Base-by-base conservation (phyloP, 2,888 invertebrate species). In the Andrena minutula region DNA sequence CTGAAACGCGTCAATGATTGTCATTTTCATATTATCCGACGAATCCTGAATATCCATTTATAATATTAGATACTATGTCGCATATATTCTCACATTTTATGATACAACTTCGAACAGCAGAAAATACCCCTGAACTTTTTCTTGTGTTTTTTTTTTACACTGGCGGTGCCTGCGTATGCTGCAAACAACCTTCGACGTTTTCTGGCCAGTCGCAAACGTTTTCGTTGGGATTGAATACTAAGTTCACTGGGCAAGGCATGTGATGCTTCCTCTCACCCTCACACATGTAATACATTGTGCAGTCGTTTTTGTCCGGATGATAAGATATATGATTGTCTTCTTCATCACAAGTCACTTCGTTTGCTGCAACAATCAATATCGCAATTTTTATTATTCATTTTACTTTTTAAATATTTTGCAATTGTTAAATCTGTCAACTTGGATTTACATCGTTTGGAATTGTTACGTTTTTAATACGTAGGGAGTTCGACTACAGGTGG, bases 201-300 rank as follows among this genome's bases (percentile, higher is more conserved):
- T 98, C 98, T 0, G 98, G 98, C 98, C 98, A 98, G 94, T 99
- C 99, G 93, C 98, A 99, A 10, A 99, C 98, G 92, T 98, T 98
- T 92, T 98, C 98, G 90, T 98, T 97, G 56, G 96, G 96, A 94
- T 99, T 98, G 94, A 98, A 99, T 16, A 98, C 98, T 81, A 99
- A 95, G 94, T 98, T 98, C 69, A 96, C 96, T 7, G 98, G 98
- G 93, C 98, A 99, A 63, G 98, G 98, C 98, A 98, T 98, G 94
- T 98, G 98, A 92, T 98, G 98, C 93, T 98, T 98, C 72, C 98
- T 95, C 93, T 98, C 98, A 47, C 98, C 98, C 94, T 98, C 98
- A 92, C 98, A 99, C 98, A 98, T 98, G 95, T 97, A 98, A 94
- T 98, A 99, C 95, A 97, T 97, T 74, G 98, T 98, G 94, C 98